phyloP scores from a whole-genome alignment of 1,140 invertebrate genomes.

The Nephotettix cincticeps region DNA sequence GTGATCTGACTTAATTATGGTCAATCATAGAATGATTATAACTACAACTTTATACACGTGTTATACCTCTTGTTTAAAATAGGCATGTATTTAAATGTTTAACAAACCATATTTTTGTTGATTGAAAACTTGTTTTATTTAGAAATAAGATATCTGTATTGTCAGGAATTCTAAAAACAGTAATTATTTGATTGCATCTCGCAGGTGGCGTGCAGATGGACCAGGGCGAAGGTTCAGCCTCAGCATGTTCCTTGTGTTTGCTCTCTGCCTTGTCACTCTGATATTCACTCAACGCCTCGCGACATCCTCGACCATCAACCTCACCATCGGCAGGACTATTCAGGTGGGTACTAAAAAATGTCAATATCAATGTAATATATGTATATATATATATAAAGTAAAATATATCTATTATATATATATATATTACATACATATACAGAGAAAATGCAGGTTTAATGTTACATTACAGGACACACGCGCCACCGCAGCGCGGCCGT shows the following conservation, averaged over 20 bases:
- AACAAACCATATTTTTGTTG: background rate
- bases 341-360: conserved; percentile 25
- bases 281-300: conserved; percentile 33
- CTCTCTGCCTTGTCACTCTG: conserved; percentile 31
- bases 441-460: too few relatives aligned
- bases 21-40: background rate
- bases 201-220: background rate
- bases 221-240: conserved; percentile 14
- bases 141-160: background rate
- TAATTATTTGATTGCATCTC: background rate
- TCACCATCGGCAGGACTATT: conserved; percentile 32
- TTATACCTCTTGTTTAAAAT: background rate
- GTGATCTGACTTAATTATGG: too few relatives aligned
- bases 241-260: conserved; percentile 25
- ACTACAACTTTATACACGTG: background rate
- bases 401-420: too few relatives aligned
- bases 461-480: too few relatives aligned
- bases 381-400: too few relatives aligned
- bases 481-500: too few relatives aligned
- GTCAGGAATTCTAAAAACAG: background rate
- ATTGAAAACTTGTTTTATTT: background rate
- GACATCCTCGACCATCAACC: conserved; percentile 20
- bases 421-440: too few relatives aligned
- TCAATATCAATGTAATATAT: too few relatives aligned
- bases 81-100: background rate